Evolutionary conservation across 2,888 invertebrate species (phyloP).

Genomic region (Drosophila picticornis): DNA sequence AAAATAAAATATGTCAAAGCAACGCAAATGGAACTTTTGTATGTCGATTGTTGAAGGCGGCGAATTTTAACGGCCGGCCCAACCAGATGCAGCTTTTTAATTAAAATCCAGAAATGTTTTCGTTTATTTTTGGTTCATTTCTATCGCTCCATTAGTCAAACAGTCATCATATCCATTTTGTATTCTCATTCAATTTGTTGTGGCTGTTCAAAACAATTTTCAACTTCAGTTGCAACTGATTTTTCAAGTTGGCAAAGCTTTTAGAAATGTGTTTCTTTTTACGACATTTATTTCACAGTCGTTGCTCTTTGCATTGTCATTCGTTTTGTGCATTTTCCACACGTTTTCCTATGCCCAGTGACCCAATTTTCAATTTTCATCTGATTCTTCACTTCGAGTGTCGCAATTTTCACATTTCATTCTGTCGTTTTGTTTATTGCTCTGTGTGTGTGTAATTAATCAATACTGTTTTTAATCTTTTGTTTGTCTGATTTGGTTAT

Average conservation of each 20-base stretch:
- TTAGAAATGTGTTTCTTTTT: constrained; percentile 21
- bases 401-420: constrained; percentile 49
- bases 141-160: constrained; percentile 13
- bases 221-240: constrained; percentile 23
- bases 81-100: constrained; percentile 17
- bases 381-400: constrained; percentile 55
- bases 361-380: constrained; percentile 46
- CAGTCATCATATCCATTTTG: not conserved
- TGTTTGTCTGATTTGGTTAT: constrained; percentile 32
- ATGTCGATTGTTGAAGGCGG: constrained; percentile 26
- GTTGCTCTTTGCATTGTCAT: constrained; percentile 24
- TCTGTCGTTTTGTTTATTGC: not conserved
- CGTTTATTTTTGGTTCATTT: not conserved
- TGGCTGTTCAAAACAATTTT: constrained; percentile 5
- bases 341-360: constrained; percentile 40
- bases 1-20: constrained; percentile 68
- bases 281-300: constrained; percentile 29
- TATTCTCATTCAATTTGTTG: constrained; percentile 32
- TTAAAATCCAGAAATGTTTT: constrained; percentile 8
- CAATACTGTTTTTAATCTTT: constrained; percentile 61
- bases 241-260: constrained; percentile 27
- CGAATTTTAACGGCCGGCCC: constrained; percentile 14
- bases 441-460: constrained; percentile 56
- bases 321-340: constrained; percentile 34
- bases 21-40: constrained; percentile 57